Base-by-base conservation (phyloP, 2,797 vertebrate genomes). In the Onychomys arenicola region DNA sequence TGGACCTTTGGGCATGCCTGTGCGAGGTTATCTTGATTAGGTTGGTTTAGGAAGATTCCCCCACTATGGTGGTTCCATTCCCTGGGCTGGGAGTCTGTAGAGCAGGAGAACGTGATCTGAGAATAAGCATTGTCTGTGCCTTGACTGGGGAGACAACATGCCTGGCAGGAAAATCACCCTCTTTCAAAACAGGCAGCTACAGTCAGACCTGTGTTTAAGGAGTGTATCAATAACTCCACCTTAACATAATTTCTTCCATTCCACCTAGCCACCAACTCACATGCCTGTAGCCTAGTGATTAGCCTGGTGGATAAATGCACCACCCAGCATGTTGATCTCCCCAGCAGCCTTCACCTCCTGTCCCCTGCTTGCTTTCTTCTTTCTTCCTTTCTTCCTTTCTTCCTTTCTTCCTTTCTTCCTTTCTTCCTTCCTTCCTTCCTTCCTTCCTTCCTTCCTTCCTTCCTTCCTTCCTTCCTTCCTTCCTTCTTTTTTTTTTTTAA, bases 301-400 rank as follows among this genome's bases (percentile, higher is more conserved):
- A 29, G 40, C 61, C 27, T n/a, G 69, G 34, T 43, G 59, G 17
- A 43, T 6, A 69, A 71, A 61, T 11, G 40, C 6, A 27, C 77
- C 9, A 11, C 13, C 29, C 2, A 25, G 37, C 57, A 21, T 40
- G 32, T 25, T 82, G 57, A 52, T 7, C 61, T 83, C 25, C 34
- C 19, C 43, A 2, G 25, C 84, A 57, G 32, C 69, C 14, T 0
- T 23, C 27, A 19, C 25, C 13, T 57, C n/a, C 32, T 46, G 29
- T 6, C n/a, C 27, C 10, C 14, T 10, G 34, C 49, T 75, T 10
- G 49, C 49, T 52, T 52, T 52, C 49, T 52, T 12, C 12, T 11
- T 2, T 49, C 11, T 13, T n/a, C 2, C 1, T 52, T 52, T 2
- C 1, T 52, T 52, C 12, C 1, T 52, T 52, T 12, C 1, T 52